Evolutionary conservation across 2,113 vertebrate species (phyloP), one percentile per base, ranked within the genome.

Genomic region (Larimichthys crocea): DNA sequence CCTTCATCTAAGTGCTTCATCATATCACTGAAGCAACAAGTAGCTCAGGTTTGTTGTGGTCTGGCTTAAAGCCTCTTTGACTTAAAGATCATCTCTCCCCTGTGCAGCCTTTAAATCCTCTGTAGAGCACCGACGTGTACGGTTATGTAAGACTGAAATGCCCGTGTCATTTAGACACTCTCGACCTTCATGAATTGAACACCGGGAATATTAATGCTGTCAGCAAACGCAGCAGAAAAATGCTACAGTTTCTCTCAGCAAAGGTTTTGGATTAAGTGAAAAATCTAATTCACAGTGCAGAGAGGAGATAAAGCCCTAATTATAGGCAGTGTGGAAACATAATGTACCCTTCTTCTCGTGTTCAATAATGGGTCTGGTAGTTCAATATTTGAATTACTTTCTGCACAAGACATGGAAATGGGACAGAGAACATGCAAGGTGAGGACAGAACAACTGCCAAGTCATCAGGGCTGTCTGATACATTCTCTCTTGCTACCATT

Each of bases 51-150:
- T 91, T 94, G 90, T 92, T 93, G 86, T 93, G 86, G 87, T 91
- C 84, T 76, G 83, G 79, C 49, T 79, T 87, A 94, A 94, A 94
- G 89, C 89, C 91, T 93, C 92, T 92, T 92, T 87, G 84, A 89
- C 90, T 92, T 92, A 91, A 82, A 92, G 86, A 92, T 91, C 80
- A 88, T 81, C 86, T 82, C 76, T 85, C 62, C 83, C 81, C 86
- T 55, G 80, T 46, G 84, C 55, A 65, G 67, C 89, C 74, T 92
- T 86, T 91, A 91, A 94, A 92, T 92, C 92, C 82, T n/a, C 84
- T 78, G 73, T 2, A 68, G 74, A 89, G 82, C 84, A 87, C 90
- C 91, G 89, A 89, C 84, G 84, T 84, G 89, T 72, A 69, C 70
- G n/a, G 76, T 95, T 94, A 94, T 49, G 83, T 85, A 94, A 94